Conservation (phyloP, 2,888 invertebrate genomes). For the Brachypalpus laphriformis region DNA sequence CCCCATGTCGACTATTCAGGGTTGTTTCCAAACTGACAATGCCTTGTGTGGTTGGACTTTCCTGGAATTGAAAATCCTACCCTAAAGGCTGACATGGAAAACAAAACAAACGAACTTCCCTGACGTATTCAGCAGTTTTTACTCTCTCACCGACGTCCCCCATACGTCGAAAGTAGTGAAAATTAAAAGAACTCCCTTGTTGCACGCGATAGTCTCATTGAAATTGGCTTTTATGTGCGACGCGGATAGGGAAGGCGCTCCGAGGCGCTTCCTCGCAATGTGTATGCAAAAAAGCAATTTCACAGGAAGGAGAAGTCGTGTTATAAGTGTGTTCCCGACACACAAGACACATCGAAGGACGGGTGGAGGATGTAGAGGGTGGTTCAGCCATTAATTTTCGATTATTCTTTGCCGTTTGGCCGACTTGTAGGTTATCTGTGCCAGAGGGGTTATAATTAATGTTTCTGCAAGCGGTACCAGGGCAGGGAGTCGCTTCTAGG, state of each 20-base stretch:
- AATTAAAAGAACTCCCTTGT: slow-evolving; percentile 33
- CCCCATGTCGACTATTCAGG: background rate
- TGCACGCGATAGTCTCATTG: slow-evolving; percentile 60
- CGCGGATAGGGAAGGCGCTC: background rate
- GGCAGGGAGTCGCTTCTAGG: background rate
- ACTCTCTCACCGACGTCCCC: background rate
- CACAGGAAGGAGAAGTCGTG: slow-evolving; percentile 13
- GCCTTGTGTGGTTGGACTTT: background rate
- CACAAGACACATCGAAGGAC: background rate
- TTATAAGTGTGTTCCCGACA: slow-evolving; percentile 24
- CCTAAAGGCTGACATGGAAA: background rate
- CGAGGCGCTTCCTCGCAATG: slow-evolving; percentile 31
- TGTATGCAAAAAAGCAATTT: slow-evolving; percentile 58
- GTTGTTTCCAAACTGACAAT: background rate
- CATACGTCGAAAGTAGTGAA: background rate
- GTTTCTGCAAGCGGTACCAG: slow-evolving; percentile 22
- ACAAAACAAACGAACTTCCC: background rate
- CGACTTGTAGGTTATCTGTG: slow-evolving; percentile 42
- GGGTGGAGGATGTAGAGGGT: background rate
- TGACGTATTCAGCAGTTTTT: slow-evolving; percentile 6
- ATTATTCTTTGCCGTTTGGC: slow-evolving; percentile 53
- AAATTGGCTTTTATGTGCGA: slow-evolving; percentile 39
- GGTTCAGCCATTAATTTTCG: slow-evolving; percentile 66
- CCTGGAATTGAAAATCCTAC: background rate
- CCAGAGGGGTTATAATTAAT: slow-evolving; percentile 65